A percentile compares a stretch with the other conserved stretches of the same genome.
phyloP scores from a whole-genome alignment of 2,113 vertebrate genomes.

The Microcebus lehilahytsara region DNA sequence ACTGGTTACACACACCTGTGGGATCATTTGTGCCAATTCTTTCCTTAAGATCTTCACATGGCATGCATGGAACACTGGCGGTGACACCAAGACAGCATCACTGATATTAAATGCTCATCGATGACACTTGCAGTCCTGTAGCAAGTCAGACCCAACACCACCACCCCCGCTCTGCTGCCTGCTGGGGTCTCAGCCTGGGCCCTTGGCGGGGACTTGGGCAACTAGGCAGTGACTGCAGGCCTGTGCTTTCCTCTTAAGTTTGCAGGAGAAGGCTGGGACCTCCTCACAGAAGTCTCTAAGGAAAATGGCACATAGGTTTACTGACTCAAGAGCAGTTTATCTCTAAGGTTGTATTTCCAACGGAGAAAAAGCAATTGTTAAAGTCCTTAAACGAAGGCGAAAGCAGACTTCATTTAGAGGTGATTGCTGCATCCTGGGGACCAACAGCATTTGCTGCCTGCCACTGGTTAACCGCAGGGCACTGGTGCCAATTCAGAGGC shows the following conservation, averaged over 20 bases:
- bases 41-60: not conserved
- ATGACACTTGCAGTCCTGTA: not conserved
- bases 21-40: not conserved
- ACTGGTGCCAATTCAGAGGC: not conserved
- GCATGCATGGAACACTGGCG: not conserved
- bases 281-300: constrained; percentile 48
- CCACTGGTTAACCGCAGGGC: constrained; percentile 54
- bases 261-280: constrained; percentile 37
- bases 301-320: constrained; percentile 40
- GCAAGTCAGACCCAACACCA: not conserved
- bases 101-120: not conserved
- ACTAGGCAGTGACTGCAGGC: not conserved
- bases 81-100: no score
- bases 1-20: not conserved
- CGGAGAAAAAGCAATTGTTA: constrained; percentile 48
- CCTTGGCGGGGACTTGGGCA: not conserved
- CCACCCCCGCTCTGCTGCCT: not conserved
- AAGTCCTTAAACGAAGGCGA: not conserved
- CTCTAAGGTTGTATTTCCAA: constrained; percentile 52
- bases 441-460: not conserved
- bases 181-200: not conserved
- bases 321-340: constrained; percentile 66
- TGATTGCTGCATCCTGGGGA: constrained; percentile 7
- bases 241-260: constrained; percentile 67
- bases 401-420: constrained; percentile 58